A percentile compares a stretch with the other conserved stretches of the same genome.
phyloP scores from a whole-genome alignment of 2,888 invertebrate species.

The Ecdyonurus torrentis region DNA sequence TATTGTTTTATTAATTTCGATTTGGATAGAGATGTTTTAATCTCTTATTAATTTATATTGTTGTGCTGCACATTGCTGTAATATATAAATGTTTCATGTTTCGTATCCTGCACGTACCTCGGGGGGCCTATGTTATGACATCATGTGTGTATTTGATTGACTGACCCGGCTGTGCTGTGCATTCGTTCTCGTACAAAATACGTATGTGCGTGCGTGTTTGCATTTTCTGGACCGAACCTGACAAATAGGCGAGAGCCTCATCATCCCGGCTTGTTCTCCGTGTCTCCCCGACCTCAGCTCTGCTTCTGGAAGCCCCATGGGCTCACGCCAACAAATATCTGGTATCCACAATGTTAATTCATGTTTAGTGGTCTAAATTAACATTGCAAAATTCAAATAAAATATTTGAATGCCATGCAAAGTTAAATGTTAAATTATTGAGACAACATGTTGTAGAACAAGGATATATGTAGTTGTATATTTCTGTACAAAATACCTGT shows the following conservation, averaged over 20 bases:
- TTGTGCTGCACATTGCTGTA: too few relatives aligned
- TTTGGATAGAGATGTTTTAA: too few relatives aligned
- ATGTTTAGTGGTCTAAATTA: too few relatives aligned
- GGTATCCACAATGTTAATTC: too few relatives aligned
- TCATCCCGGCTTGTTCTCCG: not conserved
- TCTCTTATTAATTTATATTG: too few relatives aligned
- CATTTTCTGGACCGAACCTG: not conserved
- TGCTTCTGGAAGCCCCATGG: not conserved
- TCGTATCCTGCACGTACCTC: not conserved
- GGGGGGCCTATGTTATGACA: not conserved
- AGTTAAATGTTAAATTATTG: too few relatives aligned
- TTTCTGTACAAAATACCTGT: too few relatives aligned
- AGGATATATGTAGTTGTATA: too few relatives aligned
- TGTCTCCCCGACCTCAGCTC: not conserved
- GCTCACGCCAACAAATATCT: not conserved
- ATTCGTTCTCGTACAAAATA: conserved; percentile 1
- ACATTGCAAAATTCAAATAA: too few relatives aligned
- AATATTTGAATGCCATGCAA: too few relatives aligned
- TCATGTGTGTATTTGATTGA: not conserved
- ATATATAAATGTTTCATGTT: not conserved
- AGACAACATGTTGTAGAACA: too few relatives aligned
- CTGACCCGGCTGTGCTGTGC: not conserved
- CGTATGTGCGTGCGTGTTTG: not conserved
- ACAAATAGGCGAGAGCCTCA: not conserved
- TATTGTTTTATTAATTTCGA: too few relatives aligned